Evolutionary conservation across 1,140 invertebrate species (phyloP), one percentile per base, ranked within the genome.

Genomic region (Trachymyrmex septentrionalis): DNA sequence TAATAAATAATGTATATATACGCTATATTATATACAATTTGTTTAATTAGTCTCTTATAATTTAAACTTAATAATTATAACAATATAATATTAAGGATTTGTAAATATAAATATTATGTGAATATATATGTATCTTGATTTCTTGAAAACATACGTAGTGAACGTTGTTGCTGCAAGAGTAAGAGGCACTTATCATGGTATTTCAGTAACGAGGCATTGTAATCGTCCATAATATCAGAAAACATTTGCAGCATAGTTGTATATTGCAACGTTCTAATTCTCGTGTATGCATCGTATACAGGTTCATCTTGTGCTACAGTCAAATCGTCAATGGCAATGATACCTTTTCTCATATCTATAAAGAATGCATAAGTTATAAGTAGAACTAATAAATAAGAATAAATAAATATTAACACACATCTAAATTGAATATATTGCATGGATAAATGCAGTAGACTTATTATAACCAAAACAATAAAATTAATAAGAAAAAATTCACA

Each of bases 91-190:
- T 44, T 44, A 10, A 44, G 38, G 7, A 38, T 38, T 9, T 38
- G 7, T 38, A 38, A 38, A 38, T 38, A 38, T 38, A 38, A 38
- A 38, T 38, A 38, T 38, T 38, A 9, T 38, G 7, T 7, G 1
- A 14, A 34, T 69, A 48, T 67, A 16, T 67, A 21, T 64, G 3
- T 12, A 14, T 55, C 9, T 55, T 6, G n/a, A 85, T 72, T 55
- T 48, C 44, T 14, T 34, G 3, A 57, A 55, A 87, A 93, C 96
- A 94, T 95, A 98, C 97, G 96, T 92, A 98, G 97, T 91, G 96
- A 96, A 90, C 97, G 96, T 94, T 98, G 98, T 86, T 97, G 95
- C 69, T 97, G 96, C 92, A 98, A 97, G 82, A 98, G 95, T n/a
- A 96, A 96, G 92, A 97, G 97, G 93, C 97, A 97, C 89, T 97